Percentiles rank a stretch among this genome's conserved stretches.
Evolutionary conservation across 2,888 invertebrate species (phyloP).

Genomic region (Synergus gifuensis): DNA sequence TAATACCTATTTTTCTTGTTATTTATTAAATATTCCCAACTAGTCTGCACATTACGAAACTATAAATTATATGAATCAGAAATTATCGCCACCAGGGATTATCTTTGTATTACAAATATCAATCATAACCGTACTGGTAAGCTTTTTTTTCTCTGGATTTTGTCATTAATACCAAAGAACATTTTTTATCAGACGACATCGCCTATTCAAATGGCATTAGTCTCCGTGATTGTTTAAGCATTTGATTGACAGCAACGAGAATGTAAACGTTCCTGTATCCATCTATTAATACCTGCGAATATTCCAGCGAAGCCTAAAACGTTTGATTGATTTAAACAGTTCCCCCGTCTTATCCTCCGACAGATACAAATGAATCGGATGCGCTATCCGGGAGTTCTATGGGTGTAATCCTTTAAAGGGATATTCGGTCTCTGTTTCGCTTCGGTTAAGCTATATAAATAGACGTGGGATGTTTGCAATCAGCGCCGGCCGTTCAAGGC

Average conservation of each 20-base stretch:
- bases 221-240: constrained; percentile 1
- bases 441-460: constrained; percentile 76
- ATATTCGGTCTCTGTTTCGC: constrained; percentile 73
- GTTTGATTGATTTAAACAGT: constrained; percentile 75
- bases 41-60: too few species aligned
- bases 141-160: not conserved
- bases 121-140: not conserved
- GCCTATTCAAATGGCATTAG: not conserved
- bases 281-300: constrained; percentile 70
- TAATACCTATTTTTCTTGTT: not conserved
- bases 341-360: constrained; percentile 64
- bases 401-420: constrained; percentile 76
- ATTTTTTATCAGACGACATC: constrained; percentile 9
- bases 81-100: not conserved
- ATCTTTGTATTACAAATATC: not conserved
- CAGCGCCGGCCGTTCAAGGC: constrained; percentile 64
- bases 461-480: constrained; percentile 75
- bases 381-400: constrained; percentile 64
- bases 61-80: not conserved
- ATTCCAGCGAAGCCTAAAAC: constrained; percentile 64
- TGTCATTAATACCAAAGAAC: not conserved
- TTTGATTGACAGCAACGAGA: constrained; percentile 26
- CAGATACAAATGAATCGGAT: constrained; percentile 77
- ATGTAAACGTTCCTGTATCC: constrained; percentile 48
- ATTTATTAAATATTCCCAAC: not conserved